These are phyloP conservation scores for Hypsopygia costalis DNA, from an alignment of 2,888 invertebrate genomes.

Conservation along the genomic window DNA sequence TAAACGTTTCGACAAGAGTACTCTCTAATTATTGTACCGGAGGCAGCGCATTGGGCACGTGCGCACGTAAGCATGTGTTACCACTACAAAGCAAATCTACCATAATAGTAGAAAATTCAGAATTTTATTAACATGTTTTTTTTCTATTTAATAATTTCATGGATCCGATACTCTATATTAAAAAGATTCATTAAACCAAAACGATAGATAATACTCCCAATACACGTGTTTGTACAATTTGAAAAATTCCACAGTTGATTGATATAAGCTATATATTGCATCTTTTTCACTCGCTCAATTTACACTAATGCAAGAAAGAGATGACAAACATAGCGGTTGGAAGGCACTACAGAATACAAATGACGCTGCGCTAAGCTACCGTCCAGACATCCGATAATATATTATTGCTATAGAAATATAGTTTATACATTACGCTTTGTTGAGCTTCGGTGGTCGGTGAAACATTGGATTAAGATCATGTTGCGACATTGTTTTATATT, in stretches of 20 bases:
- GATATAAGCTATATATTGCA: conserved; percentile 13
- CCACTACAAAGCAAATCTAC: conserved; percentile 46
- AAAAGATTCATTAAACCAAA: not conserved
- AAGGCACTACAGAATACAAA: conserved; percentile 55
- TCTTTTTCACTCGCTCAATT: conserved; percentile 22
- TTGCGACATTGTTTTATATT: conserved; percentile 20
- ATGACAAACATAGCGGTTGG: conserved; percentile 25
- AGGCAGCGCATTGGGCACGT: conserved; percentile 44
- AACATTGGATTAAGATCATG: conserved; percentile 11
- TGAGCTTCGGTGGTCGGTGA: conserved; percentile 37
- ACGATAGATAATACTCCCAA: not conserved
- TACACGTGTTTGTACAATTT: not conserved
- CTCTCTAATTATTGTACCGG: conserved; percentile 58
- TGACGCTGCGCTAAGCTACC: conserved; percentile 22
- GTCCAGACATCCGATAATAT: conserved; percentile 14
- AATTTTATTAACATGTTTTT: conserved; percentile 18
- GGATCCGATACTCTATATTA: not conserved
- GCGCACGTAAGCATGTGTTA: conserved; percentile 40
- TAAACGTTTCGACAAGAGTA: conserved; percentile 38
- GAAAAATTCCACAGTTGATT: conserved; percentile 10
- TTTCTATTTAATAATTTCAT: conserved; percentile 9
- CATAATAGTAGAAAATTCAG: conserved; percentile 37
- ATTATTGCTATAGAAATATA: conserved; percentile 4
- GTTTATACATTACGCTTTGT: conserved; percentile 23
- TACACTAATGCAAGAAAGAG: conserved; percentile 22